Conservation (phyloP, 2,888 invertebrate genomes). For the Ochlodes sylvanus region DNA sequence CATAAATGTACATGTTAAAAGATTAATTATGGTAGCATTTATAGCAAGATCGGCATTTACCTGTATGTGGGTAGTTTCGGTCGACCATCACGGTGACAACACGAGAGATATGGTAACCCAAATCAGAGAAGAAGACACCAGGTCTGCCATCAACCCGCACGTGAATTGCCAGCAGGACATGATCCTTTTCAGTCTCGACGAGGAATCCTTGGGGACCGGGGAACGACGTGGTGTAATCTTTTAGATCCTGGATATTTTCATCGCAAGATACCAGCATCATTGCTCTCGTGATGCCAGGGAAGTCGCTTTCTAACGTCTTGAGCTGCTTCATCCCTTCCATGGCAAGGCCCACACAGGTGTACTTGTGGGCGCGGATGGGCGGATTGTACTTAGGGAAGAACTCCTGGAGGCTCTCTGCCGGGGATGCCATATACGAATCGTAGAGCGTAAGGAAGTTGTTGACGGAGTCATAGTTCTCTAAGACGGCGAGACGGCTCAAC, state of each 20-base stretch:
- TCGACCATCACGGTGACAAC: constrained; percentile 96
- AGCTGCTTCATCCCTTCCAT: constrained; percentile 92
- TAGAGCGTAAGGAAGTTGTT: constrained; percentile 91
- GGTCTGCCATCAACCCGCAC: constrained; percentile 89
- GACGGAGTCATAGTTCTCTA: constrained; percentile 95
- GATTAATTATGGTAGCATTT: no score
- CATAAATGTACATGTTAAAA: neutral
- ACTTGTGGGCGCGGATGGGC: constrained; percentile 92
- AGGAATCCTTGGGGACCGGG: constrained; percentile 86
- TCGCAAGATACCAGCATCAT: constrained; percentile 94
- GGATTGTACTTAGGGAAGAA: constrained; percentile 94
- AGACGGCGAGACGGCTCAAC: constrained; percentile 92
- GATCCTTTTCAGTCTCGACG: constrained; percentile 93
- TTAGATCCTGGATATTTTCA: constrained; percentile 89
- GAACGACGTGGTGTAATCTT: constrained; percentile 86
- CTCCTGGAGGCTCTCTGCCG: constrained; percentile 87
- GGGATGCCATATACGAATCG: constrained; percentile 88
- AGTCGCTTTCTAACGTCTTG: constrained; percentile 85
- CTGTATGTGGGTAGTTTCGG: constrained; percentile 94
- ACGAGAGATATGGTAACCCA: constrained; percentile 95
- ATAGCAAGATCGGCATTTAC: constrained; percentile 60
- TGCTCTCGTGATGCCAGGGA: constrained; percentile 88
- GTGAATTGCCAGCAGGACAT: constrained; percentile 92
- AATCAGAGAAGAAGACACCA: constrained; percentile 93
- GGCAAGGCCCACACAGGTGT: constrained; percentile 96